Evolutionary conservation across 2,113 vertebrate genomes (phyloP), one percentile per base, ranked within the genome.

Genomic region (Apteryx mantelli): DNA sequence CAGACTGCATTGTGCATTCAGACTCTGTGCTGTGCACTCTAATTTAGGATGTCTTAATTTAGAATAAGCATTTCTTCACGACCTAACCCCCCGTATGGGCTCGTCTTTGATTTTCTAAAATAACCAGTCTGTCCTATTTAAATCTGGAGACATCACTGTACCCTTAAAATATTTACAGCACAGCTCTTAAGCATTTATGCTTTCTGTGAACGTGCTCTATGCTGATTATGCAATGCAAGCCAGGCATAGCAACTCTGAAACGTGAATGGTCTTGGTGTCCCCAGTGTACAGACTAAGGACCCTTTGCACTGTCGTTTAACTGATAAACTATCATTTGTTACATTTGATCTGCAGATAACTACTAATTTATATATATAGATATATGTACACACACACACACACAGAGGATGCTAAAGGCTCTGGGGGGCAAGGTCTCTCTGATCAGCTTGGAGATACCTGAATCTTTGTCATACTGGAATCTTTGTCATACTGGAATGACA

Each of bases 31-130:
- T 68, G 78, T 30, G n/a, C 82, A 5, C 81, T 69, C 94, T 91
- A 64, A 71, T 92, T 95, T 66, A 71, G 78, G n/a, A 42, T 18
- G 74, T 34, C 66, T 95, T 92, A 85, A 88, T 85, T 96, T 91
- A 95, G 94, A 80, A 70, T 83, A 88, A 93, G 86, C 75, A 28
- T 77, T 88, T 95, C 28, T 91, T 79, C 55, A 7, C 44, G 70
- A 63, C 82, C 79, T 88, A 61, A 68, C 55, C 25, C 32, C 53
- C 48, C 32, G 58, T 56, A 61, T 42, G 8, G 12, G 4, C 22
- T 86, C 75, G 60, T 4, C 10, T 50, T 92, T 34, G 30, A 8
- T 87, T 82, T 89, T 82, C 63, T 40, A 13, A 95, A 91, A 87
- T 65, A 91, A 66, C 21, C 2, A 0, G 36, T 94, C 38, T 48